Percentiles rank a stretch among this genome's conserved stretches.
phyloP scores from a whole-genome alignment of 2,888 invertebrate species.

The Caradrina kadenii region DNA sequence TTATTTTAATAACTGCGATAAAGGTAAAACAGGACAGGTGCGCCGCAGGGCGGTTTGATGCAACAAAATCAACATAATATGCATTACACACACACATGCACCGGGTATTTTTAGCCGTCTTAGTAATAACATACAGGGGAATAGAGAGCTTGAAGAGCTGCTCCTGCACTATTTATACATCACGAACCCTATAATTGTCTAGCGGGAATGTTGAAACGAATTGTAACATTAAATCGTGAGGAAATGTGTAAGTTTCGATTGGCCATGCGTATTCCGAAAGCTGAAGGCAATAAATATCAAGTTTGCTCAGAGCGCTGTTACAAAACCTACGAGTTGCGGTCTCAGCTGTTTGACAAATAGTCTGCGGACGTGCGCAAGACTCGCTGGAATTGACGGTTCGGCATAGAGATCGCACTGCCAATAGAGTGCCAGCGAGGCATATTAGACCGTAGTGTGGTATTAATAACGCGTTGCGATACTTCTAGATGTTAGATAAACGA shows the following conservation, averaged over 20 bases:
- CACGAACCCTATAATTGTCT: constrained; percentile 54
- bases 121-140: constrained; percentile 73
- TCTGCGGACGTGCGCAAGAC: constrained; percentile 72
- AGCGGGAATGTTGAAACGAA: constrained; percentile 62
- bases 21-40: constrained; percentile 80
- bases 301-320: constrained; percentile 83
- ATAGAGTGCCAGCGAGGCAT: constrained; percentile 49
- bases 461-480: constrained; percentile 75
- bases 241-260: constrained; percentile 76
- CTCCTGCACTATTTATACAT: constrained; percentile 72
- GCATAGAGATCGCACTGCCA: constrained; percentile 50
- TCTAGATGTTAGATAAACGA: constrained; percentile 77
- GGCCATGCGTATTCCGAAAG: constrained; percentile 80
- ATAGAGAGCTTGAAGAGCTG: constrained; percentile 71
- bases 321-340: constrained; percentile 82
- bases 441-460: constrained; percentile 65
- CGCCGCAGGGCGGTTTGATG: constrained; percentile 71
- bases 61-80: constrained; percentile 74
- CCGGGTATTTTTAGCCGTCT: constrained; percentile 81
- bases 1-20: constrained; percentile 58
- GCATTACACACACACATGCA: constrained; percentile 75
- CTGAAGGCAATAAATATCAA: constrained; percentile 83
- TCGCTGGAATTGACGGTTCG: constrained; percentile 63
- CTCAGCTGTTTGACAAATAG: constrained; percentile 82
- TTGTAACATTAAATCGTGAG: constrained; percentile 68